These are phyloP conservation scores for Coluber constrictor DNA, from an alignment of 2,797 vertebrate genomes.

Conservation along the genomic window DNA sequence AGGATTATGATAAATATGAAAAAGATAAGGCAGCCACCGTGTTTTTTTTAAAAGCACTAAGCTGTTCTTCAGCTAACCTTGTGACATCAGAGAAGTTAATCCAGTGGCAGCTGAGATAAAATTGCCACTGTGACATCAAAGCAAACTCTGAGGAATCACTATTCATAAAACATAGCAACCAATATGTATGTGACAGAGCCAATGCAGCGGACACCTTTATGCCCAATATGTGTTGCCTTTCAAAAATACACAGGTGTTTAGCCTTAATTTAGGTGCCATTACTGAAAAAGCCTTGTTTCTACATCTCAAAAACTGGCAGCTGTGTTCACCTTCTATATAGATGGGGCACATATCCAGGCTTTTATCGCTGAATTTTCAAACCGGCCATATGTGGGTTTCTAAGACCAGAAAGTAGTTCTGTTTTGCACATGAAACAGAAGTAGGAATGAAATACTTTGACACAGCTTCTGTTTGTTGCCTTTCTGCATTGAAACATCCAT, in stretches of 20 bases:
- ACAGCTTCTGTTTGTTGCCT: background rate
- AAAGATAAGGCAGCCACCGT: background rate
- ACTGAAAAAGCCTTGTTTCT: background rate
- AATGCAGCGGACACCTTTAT: background rate
- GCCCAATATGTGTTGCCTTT: background rate
- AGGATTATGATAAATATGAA: conserved; percentile 11
- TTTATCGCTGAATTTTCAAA: background rate
- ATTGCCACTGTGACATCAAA: background rate
- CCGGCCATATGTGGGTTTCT: background rate
- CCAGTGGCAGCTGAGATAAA: conserved; percentile 4
- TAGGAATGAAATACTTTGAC: background rate
- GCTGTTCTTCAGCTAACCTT: conserved; percentile 3
- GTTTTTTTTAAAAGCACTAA: background rate
- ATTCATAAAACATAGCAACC: background rate
- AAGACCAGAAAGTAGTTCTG: background rate
- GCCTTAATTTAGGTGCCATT: background rate
- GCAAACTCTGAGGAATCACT: background rate
- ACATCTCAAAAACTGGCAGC: background rate
- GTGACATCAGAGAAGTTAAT: conserved; percentile 17
- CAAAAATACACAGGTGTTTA: background rate
- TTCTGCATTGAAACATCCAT: background rate
- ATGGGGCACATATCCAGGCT: background rate
- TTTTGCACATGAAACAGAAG: background rate
- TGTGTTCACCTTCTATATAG: background rate
- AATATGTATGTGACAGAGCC: background rate